A percentile compares a stretch with the other conserved stretches of the same genome.
Evolutionary conservation across 2,113 vertebrate genomes (phyloP).

Genomic region (Laterallus jamaicensis): DNA sequence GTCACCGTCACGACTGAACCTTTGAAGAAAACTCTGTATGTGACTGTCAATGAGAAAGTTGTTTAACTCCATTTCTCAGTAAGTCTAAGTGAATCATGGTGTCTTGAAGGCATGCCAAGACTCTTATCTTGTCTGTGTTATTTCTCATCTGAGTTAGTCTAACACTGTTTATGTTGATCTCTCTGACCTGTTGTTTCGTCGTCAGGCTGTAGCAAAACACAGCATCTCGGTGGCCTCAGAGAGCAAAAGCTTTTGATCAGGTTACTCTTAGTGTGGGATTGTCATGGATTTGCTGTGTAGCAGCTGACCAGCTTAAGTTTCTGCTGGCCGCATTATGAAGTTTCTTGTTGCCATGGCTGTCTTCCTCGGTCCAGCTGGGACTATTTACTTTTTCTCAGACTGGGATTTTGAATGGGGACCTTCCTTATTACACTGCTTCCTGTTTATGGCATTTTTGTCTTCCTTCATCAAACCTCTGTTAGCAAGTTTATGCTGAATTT

Average conservation of each 20-base stretch:
- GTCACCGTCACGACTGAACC: neutral
- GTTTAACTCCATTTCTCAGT: neutral
- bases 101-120: neutral
- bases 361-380: neutral
- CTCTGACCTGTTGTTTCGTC: neutral
- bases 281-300: conserved; percentile 7
- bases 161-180: neutral
- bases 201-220: neutral
- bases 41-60: neutral
- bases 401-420: neutral
- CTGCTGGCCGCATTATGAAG: neutral
- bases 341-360: conserved; percentile 3
- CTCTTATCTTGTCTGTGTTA: neutral
- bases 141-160: neutral
- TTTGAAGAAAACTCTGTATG: neutral
- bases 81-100: conserved; percentile 9
- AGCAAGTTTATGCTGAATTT: neutral
- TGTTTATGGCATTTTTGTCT: neutral
- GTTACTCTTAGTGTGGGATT: neutral
- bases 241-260: neutral
- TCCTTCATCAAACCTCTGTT: neutral
- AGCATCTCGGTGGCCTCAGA: neutral
- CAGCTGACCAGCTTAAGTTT: conserved; percentile 34
- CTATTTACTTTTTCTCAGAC: conserved; percentile 1
- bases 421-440: neutral